Evolutionary conservation across 1,140 invertebrate genomes (phyloP), one percentile per base, ranked within the genome.

Genomic region (Anastatus disparis): DNA sequence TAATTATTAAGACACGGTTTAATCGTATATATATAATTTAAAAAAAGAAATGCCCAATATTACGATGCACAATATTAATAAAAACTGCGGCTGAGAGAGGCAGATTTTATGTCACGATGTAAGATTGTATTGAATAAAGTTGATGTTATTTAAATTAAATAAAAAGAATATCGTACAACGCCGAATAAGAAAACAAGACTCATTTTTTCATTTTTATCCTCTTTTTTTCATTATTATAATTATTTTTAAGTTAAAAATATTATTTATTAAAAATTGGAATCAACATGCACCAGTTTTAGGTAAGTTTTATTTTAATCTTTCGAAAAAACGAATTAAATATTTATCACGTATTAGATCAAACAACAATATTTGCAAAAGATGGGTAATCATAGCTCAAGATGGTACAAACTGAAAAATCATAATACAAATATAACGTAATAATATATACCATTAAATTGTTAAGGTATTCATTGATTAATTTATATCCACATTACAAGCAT

Each of bases 61-160:
- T 75, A 76, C 68, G 74, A 79, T 83, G 81, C 80, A 82, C 80
- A 82, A 82, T 74, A 56, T 79, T 78, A 78, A 67, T 78, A 74
- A 78, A 46, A 68, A 69, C 71, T 63, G 73, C 40, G 50, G 10
- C 48, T 61, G 62, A 67, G n/a, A n/a, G 48, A 55, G 42, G 59
- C 55, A 74, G 70, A 63, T 68, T n/a, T n/a, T 72, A 58, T 75
- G 65, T 71, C 62, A 75, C 74, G 77, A 82, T 50, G 78, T 81
- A 82, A 76, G 79, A 79, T 80, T 81, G 79, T 82, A 82, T 79
- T 74, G 77, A 83, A 81, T 83, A 82, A 84, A 83, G 82, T 85
- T 83, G 80, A 84, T 85, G 83, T 84, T 84, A 84, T 79, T 84
- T 82, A 83, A 84, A 84, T 76, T 80, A 82, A 81, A 78, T 81